Evolutionary conservation across 2,888 invertebrate genomes (phyloP).

Genomic region (Thecocarcelia acutangulata): DNA sequence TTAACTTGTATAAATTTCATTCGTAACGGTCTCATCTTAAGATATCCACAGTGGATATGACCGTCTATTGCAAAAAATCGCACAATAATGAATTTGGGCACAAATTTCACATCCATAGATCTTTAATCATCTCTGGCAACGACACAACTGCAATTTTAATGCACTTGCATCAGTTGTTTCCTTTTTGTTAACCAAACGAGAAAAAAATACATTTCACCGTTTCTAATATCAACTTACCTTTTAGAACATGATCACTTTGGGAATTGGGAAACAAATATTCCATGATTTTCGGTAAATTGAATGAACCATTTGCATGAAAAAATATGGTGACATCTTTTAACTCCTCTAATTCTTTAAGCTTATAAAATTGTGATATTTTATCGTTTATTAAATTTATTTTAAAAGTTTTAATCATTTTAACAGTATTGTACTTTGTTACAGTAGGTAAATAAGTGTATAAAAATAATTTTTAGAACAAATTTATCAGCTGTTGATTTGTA

Average conservation of each 20-base stretch:
- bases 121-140: too few relatives aligned
- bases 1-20: too few relatives aligned
- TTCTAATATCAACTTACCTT: conserved; percentile 31
- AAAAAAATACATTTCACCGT: background rate
- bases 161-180: too few relatives aligned
- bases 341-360: background rate
- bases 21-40: too few relatives aligned
- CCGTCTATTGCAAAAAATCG: background rate
- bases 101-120: background rate
- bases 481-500: conserved; percentile 31
- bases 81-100: too few relatives aligned
- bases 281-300: conserved; percentile 54
- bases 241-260: background rate
- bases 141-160: too few relatives aligned
- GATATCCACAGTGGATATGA: too few relatives aligned
- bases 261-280: conserved; percentile 42
- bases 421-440: background rate
- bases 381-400: conserved; percentile 52
- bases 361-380: conserved; percentile 58
- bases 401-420: conserved; percentile 27
- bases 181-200: too few relatives aligned
- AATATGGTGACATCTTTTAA: conserved; percentile 15
- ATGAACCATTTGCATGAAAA: conserved; percentile 50
- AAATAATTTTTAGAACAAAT: background rate
- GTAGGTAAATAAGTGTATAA: background rate